Conservation (phyloP, 2,888 invertebrate species). For the Pyralis farinalis region DNA sequence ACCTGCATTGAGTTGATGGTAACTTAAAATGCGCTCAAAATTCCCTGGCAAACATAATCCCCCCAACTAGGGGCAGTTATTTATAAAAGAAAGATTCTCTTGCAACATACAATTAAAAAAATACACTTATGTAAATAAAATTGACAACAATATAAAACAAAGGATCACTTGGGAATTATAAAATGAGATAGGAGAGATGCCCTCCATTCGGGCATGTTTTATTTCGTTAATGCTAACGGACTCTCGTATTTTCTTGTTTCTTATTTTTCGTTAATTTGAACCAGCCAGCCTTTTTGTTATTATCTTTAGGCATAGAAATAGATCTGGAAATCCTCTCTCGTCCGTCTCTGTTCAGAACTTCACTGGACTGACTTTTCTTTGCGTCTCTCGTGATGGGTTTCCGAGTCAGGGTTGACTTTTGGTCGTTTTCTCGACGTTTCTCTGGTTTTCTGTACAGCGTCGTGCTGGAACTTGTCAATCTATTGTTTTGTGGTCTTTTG, state of each 20-base stretch:
- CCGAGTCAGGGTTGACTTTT: constrained; percentile 53
- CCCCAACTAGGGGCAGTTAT: too few species aligned
- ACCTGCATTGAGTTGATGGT: too few species aligned
- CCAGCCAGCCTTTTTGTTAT: constrained; percentile 87
- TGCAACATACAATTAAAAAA: too few species aligned
- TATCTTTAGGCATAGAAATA: constrained; percentile 87
- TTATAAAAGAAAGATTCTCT: too few species aligned
- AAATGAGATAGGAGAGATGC: too few species aligned
- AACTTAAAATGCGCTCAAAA: too few species aligned
- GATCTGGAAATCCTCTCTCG: constrained; percentile 82
- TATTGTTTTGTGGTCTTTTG: constrained; percentile 48
- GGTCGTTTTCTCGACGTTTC: constrained; percentile 53
- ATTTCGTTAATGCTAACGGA: constrained; percentile 36
- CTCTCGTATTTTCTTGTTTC: constrained; percentile 60
- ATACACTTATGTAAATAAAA: too few species aligned
- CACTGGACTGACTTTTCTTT: constrained; percentile 83
- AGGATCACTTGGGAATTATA: too few species aligned
- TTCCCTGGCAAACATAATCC: too few species aligned
- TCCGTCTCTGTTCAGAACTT: constrained; percentile 78
- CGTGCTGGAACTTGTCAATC: constrained; percentile 60
- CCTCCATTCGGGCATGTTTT: too few species aligned
- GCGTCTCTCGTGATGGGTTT: constrained; percentile 54
- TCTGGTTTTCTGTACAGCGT: constrained; percentile 69
- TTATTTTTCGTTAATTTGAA: constrained; percentile 82
- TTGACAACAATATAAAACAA: too few species aligned